Conservation (phyloP, 2,113 vertebrate species). For the Dipodomys spectabilis region DNA sequence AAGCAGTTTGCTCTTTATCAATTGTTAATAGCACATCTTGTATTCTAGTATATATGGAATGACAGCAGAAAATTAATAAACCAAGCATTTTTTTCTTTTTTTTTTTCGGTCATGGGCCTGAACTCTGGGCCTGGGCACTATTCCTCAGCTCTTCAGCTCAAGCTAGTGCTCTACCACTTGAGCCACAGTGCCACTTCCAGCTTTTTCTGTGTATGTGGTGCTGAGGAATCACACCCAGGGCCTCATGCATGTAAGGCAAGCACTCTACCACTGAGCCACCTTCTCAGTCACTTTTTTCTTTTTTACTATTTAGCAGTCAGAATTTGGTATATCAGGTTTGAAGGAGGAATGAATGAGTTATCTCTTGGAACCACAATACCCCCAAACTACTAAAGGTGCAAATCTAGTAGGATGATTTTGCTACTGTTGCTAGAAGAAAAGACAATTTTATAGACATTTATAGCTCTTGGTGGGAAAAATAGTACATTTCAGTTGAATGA, state of each 20-base stretch:
- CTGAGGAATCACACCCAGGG: too few species aligned
- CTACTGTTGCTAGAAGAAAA: neutral
- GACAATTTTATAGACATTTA: conserved; percentile 41
- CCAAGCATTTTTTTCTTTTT: neutral
- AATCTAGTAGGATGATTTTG: neutral
- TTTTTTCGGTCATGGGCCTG: too few species aligned
- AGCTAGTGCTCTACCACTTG: too few species aligned
- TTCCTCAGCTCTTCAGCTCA: too few species aligned
- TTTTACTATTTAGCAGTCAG: neutral
- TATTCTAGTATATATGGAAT: neutral
- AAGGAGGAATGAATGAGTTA: neutral
- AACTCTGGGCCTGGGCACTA: too few species aligned
- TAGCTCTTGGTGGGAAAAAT: conserved; percentile 45
- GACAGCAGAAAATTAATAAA: conserved; percentile 45
- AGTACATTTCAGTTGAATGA: conserved; percentile 41
- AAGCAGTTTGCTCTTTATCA: neutral
- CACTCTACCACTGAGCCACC: too few species aligned
- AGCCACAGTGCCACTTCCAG: too few species aligned
- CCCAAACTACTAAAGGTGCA: neutral
- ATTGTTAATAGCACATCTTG: neutral
- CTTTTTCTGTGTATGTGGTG: too few species aligned
- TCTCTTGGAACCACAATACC: neutral
- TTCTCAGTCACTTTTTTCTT: too few species aligned
- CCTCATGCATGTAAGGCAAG: too few species aligned
- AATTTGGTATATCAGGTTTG: neutral